These are phyloP conservation scores for Aphodius granarius DNA, from an alignment of 2,888 invertebrate species.

Conservation along the genomic window DNA sequence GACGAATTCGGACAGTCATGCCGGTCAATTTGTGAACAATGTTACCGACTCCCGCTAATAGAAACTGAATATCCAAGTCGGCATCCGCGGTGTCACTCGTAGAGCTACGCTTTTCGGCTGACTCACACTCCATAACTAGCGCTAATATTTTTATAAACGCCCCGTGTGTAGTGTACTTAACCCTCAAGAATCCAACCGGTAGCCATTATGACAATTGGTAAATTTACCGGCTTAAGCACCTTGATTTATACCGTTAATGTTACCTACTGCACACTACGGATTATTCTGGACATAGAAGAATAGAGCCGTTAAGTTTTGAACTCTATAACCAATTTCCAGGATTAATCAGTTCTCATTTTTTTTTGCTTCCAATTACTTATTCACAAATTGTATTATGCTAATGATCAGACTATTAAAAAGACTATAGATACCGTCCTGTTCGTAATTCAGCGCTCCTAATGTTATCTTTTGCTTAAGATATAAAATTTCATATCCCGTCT, in stretches of 20 bases:
- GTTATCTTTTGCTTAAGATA: background rate
- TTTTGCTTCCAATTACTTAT: no score
- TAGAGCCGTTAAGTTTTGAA: no score
- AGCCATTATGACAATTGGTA: background rate
- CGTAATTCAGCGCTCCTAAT: background rate
- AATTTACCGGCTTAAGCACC: background rate
- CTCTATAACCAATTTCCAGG: no score
- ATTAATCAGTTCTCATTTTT: no score
- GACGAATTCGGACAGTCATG: constrained; percentile 25
- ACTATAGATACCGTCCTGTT: background rate
- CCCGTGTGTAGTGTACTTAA: background rate
- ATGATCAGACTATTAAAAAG: background rate
- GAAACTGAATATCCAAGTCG: constrained; percentile 19
- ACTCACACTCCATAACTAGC: constrained; percentile 11
- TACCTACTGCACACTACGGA: no score
- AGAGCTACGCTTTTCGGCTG: background rate
- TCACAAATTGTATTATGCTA: background rate
- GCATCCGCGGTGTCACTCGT: constrained; percentile 19
- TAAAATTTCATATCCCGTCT: background rate
- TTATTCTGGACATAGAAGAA: no score
- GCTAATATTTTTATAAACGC: background rate
- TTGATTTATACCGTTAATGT: background rate
- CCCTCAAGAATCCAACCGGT: background rate
- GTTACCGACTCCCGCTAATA: constrained; percentile 23
- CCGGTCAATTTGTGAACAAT: constrained; percentile 21